Conservation (phyloP, 2,113 vertebrate genomes). For the Monarcha castaneiventris region DNA sequence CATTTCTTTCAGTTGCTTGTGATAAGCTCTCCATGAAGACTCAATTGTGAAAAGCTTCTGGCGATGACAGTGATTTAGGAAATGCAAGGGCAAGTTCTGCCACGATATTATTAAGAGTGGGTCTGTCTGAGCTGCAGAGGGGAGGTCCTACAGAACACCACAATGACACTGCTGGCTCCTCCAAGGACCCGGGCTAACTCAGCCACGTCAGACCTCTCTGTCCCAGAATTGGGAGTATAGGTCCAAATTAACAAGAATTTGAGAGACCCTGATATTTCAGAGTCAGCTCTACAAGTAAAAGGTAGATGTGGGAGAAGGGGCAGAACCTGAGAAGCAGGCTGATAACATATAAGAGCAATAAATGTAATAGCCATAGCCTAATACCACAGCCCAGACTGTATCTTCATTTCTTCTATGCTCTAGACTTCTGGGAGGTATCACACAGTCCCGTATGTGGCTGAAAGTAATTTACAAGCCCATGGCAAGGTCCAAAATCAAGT, state of each 20-base stretch:
- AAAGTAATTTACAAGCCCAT: slow-evolving; percentile 43
- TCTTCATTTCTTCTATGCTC: slow-evolving; percentile 27
- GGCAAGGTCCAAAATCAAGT: slow-evolving; percentile 49
- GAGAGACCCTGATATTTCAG: background rate
- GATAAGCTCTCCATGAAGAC: background rate
- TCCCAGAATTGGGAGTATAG: background rate
- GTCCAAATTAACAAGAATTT: background rate
- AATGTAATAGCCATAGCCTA: background rate
- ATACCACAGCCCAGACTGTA: background rate
- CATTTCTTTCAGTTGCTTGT: background rate
- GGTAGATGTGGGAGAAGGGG: background rate
- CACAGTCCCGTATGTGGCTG: background rate
- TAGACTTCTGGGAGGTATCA: slow-evolving; percentile 61
- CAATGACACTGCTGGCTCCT: background rate
- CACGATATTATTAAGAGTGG: background rate
- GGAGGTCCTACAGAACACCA: background rate
- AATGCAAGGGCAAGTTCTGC: background rate
- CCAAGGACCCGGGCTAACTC: background rate
- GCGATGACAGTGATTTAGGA: background rate
- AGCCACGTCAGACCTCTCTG: background rate
- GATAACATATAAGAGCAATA: background rate
- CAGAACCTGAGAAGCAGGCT: background rate
- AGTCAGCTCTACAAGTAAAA: background rate
- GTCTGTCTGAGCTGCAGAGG: background rate
- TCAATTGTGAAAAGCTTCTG: background rate